Evolutionary conservation across 2,797 vertebrate species (phyloP).

Genomic region (Trachurus trachurus): DNA sequence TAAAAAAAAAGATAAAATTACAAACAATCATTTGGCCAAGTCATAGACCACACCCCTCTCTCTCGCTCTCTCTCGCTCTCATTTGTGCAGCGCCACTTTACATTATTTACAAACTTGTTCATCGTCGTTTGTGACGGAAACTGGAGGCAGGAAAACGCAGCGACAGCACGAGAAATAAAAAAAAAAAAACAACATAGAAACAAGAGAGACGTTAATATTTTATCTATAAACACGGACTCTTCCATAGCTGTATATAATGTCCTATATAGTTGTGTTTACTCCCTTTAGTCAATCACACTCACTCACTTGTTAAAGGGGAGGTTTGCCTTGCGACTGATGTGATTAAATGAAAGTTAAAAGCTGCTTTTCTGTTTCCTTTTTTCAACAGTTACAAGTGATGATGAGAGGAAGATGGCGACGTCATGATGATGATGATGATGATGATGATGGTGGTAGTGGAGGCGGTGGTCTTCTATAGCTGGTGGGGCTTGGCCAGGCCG

Average conservation of each 20-base stretch:
- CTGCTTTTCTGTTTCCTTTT: constrained; percentile 54
- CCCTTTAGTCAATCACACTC: constrained; percentile 71
- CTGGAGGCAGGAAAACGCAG: constrained; percentile 66
- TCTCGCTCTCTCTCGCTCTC: constrained; percentile 8
- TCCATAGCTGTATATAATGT: constrained; percentile 35
- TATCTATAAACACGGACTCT: constrained; percentile 56
- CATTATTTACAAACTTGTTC: constrained; percentile 89
- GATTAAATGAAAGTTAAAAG: constrained; percentile 74
- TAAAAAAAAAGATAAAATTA: constrained; percentile 52
- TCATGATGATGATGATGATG: neutral
- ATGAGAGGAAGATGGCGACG: constrained; percentile 58
- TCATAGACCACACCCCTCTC: constrained; percentile 1
- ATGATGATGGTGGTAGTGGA: constrained; percentile 16
- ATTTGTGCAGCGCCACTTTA: constrained; percentile 64
- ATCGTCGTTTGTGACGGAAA: constrained; percentile 66
- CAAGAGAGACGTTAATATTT: constrained; percentile 36
- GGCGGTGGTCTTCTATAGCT: constrained; percentile 75
- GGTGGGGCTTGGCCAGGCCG: constrained; percentile 81
- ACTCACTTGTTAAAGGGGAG: constrained; percentile 70
- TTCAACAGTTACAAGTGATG: constrained; percentile 66
- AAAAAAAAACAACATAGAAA: neutral
- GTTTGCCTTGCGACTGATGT: constrained; percentile 72
- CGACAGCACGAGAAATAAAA: constrained; percentile 26
- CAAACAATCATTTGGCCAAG: constrained; percentile 66
- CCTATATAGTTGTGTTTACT: constrained; percentile 31